Evolutionary conservation across 2,113 vertebrate genomes (phyloP).

Genomic region (Lagopus leucura): DNA sequence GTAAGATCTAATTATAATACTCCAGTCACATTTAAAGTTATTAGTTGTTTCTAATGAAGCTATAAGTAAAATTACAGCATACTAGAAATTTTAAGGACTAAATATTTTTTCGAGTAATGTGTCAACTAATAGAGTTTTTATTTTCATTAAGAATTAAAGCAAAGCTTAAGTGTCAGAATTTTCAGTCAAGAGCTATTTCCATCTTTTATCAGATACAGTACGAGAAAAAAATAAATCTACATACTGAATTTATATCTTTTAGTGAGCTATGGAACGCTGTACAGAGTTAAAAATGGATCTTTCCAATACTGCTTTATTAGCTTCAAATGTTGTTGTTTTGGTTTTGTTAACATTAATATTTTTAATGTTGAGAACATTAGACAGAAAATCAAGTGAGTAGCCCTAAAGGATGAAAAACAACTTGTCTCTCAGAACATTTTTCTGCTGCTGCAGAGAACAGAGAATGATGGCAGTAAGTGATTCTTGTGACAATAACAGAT

Average conservation of each 20-base stretch:
- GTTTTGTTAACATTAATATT: background rate
- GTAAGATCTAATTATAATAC: background rate
- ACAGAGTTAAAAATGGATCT: background rate
- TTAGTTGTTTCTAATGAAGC: background rate
- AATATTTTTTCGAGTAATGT: background rate
- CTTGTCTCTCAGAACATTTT: background rate
- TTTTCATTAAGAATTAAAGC: background rate
- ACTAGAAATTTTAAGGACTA: background rate
- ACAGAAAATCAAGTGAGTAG: background rate
- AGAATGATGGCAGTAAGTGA: background rate
- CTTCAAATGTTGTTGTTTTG: background rate
- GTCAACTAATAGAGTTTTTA: background rate
- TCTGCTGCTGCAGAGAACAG: background rate
- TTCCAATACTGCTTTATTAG: background rate
- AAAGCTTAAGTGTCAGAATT: background rate
- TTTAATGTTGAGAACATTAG: background rate
- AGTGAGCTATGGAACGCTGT: background rate
- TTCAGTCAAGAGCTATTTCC: background rate
- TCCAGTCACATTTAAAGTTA: background rate
- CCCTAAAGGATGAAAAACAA: background rate
- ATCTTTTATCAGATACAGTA: background rate
- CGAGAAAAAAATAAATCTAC: background rate
- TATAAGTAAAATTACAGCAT: background rate
- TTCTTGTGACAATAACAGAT: background rate
- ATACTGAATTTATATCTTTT: background rate